Conservation (phyloP, 1,140 invertebrate genomes). For the Proales similis region DNA sequence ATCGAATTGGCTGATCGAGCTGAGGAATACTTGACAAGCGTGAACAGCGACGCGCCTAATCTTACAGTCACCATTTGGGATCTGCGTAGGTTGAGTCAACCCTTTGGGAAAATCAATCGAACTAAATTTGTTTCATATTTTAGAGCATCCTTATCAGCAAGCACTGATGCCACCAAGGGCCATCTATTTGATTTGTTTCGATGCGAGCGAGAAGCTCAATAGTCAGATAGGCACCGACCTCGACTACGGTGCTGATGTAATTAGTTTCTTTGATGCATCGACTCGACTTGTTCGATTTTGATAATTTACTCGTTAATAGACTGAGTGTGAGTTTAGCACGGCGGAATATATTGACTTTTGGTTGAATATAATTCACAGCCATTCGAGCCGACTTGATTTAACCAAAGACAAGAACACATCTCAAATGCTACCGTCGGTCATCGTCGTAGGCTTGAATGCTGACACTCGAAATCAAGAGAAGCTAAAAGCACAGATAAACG, state of each 20-base stretch:
- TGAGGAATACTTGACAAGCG: no score
- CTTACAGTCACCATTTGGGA: no score
- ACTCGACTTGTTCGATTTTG: not conserved
- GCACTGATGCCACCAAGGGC: slow-evolving; percentile 52
- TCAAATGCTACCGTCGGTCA: slow-evolving; percentile 48
- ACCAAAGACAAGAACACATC: slow-evolving; percentile 41
- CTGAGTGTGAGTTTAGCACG: slow-evolving; percentile 40
- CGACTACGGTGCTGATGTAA: not conserved
- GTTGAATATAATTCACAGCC: slow-evolving; percentile 48
- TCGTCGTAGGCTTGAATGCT: slow-evolving; percentile 52
- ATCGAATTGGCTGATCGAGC: no score
- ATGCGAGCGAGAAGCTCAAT: slow-evolving; percentile 49
- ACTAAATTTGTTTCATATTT: no score
- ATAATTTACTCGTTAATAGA: slow-evolving; percentile 26
- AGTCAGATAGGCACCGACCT: slow-evolving; percentile 1
- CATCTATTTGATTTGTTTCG: slow-evolving; percentile 54
- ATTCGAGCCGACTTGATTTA: slow-evolving; percentile 40
- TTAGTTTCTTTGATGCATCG: not conserved
- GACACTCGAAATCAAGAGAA: slow-evolving; percentile 45
- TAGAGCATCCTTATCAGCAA: no score
- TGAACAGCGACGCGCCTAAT: no score
- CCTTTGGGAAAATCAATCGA: no score
- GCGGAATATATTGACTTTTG: slow-evolving; percentile 50
- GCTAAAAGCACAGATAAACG: slow-evolving; percentile 45
- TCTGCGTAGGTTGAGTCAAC: no score